Conservation (phyloP, 2,888 invertebrate genomes). For the Rhopalosiphum nymphaeae region DNA sequence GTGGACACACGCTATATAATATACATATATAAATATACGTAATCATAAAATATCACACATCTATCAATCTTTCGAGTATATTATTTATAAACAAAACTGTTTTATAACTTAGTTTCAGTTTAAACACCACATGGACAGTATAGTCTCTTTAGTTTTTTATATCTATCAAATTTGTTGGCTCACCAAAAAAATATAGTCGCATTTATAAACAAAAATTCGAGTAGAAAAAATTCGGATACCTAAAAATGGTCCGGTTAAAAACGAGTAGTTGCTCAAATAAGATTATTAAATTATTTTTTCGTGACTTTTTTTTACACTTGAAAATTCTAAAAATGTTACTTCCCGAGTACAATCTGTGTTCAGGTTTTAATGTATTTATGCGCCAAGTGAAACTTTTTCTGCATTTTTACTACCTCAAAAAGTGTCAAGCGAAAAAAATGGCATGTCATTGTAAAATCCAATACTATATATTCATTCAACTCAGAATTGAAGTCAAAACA, state of each 20-base stretch:
- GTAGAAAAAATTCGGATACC: background rate
- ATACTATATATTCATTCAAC: background rate
- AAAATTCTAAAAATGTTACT: background rate
- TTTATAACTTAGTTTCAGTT: background rate
- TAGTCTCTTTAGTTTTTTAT: background rate
- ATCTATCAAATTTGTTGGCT: background rate
- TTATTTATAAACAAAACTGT: conserved; percentile 38
- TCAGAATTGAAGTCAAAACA: background rate
- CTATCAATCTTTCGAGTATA: conserved; percentile 34
- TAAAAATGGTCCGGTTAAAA: background rate
- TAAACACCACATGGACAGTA: background rate
- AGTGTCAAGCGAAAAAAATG: background rate
- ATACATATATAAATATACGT: background rate
- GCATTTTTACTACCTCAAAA: background rate
- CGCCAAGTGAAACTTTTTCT: background rate
- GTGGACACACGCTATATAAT: background rate
- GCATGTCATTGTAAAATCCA: background rate
- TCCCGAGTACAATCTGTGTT: background rate
- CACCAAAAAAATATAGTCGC: conserved; percentile 5
- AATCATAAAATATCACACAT: background rate
- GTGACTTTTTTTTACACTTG: background rate
- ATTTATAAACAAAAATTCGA: background rate
- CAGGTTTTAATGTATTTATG: background rate
- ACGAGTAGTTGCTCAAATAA: background rate
- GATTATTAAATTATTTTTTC: background rate